Base-by-base conservation (phyloP, 2,888 invertebrate genomes). In the Amphipyra tragopoginis region DNA sequence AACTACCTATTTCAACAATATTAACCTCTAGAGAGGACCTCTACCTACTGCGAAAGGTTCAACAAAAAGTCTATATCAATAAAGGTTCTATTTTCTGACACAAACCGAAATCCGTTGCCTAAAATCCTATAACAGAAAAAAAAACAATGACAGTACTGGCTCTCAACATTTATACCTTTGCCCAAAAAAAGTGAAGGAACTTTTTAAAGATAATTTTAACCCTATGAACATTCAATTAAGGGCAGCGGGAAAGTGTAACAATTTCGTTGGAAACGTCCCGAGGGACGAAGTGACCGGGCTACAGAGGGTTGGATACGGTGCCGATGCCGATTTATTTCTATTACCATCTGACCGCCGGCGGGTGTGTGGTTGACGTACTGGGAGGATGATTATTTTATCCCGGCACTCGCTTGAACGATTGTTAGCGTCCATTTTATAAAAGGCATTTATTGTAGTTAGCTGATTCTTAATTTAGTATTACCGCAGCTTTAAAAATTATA, bases 201-300 rank as follows among this genome's bases (percentile, higher is more conserved):
- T 74, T 76, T 78, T 75, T 65, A 60, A 72, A 75, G 65, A 59
- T 66, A 80, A 77, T 80, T 72, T 71, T 72, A 79, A 83, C 81
- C 84, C 80, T 84, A 83, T 84, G 81, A 81, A 80, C 83, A 84
- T 86, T 84, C 84, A 86, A 87, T 88, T 86, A 79, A 52, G 70
- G 70, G 65, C 62, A 66, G 76, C 77, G 68, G 67, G 76, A 67
- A 70, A 79, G 75, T 79, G 75, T 79, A 70, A 80, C 82, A 79
- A 75, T 80, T 80, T 71, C 57, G 64, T 53, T 34, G 13, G 62
- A 57, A 59, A 55, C 40, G 59, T 63, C 77, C 64, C 75, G 42
- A 39, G 80, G 69, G 78, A 44, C 44, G 34, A 47, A 65, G 65
- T 67, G 77, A 77, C 75, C 76, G 65, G 52, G 57, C 40, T 36